These are phyloP conservation scores for Zaprionus vittiger DNA, from an alignment of 1,140 invertebrate species.

Conservation along the genomic window DNA sequence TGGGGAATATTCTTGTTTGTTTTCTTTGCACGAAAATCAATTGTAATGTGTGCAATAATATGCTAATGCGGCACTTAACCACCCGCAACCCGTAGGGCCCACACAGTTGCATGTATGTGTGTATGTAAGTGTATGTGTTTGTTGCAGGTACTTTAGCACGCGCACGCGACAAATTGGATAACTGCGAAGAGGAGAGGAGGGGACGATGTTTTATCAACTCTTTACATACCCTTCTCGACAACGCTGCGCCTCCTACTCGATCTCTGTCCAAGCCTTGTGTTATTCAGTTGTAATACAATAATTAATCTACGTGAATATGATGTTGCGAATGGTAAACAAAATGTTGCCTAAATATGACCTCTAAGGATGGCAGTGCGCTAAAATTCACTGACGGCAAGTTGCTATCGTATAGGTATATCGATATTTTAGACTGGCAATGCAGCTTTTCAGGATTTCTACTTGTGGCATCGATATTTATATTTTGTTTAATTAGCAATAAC, in stretches of 20 bases:
- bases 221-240: slow-evolving; percentile 1
- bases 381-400: neutral
- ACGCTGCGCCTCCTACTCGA: neutral
- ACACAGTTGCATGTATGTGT: neutral
- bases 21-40: neutral
- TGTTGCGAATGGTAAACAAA: slow-evolving; percentile 55
- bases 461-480: neutral
- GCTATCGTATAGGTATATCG: neutral
- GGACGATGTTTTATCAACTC: neutral
- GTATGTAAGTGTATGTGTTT: neutral
- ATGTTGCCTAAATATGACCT: slow-evolving; percentile 57
- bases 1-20: neutral
- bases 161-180: slow-evolving; percentile 2
- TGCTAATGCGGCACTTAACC: neutral
- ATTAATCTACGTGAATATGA: slow-evolving; percentile 11
- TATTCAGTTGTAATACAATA: slow-evolving; percentile 2
- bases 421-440: neutral
- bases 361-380: slow-evolving; percentile 44
- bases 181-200: neutral
- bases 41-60: neutral
- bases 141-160: neutral
- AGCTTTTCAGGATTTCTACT: neutral
- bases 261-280: slow-evolving; percentile 2
- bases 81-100: neutral
- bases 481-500: neutral